Base-by-base conservation (phyloP, 2,113 vertebrate species). In the Oryzias celebensis region DNA sequence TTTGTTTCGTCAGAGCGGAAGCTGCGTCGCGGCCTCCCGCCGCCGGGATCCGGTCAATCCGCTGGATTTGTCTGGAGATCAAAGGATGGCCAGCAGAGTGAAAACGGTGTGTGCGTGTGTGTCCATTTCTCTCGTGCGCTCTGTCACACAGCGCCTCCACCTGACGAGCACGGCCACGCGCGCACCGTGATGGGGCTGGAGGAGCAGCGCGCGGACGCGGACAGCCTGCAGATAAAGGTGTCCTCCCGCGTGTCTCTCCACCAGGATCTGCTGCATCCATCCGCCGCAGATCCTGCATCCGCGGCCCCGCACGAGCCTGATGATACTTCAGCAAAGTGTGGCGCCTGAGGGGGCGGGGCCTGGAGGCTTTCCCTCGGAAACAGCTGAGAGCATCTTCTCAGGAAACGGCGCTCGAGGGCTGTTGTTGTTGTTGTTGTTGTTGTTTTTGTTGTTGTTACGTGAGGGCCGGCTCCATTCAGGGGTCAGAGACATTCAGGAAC, bases 1-100 rank as follows among this genome's bases (percentile, higher is more conserved):
- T 92, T 92, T 20, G 20, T 20, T 20, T 89, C 91, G 88, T 92
- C 87, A 84, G 85, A 88, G 88, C 81, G 78, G 85, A 88, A 87
- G 85, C 88, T 84, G 80, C 84, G 88, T 91, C 90, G 92, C 92
- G 91, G 91, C 91, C 89, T 87, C 92, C 88, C 62, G 85, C 90
- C 83, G 85, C 89, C 78, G 76, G 88, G 89, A 91, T 91, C 88
- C 85, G 83, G 73, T 77, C 90, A 89, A 90, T 91, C 91, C 89
- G 90, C 90, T 92, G 91, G 92, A 87, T 92, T 89, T 89, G 88
- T 91, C 88, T 88, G 77, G 20, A 20, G 20, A 20, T 20, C 20
- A 20, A 20, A 20, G 20, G 20, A 20, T 20, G 20, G 1, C 20
- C 20, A 20, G 20, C 20, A 20, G 20, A 20, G 20, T 20, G 20